A percentile compares a stretch with the other conserved stretches of the same genome.
Conservation (phyloP, 2,888 invertebrate genomes). For the Pyrrhia umbra region DNA sequence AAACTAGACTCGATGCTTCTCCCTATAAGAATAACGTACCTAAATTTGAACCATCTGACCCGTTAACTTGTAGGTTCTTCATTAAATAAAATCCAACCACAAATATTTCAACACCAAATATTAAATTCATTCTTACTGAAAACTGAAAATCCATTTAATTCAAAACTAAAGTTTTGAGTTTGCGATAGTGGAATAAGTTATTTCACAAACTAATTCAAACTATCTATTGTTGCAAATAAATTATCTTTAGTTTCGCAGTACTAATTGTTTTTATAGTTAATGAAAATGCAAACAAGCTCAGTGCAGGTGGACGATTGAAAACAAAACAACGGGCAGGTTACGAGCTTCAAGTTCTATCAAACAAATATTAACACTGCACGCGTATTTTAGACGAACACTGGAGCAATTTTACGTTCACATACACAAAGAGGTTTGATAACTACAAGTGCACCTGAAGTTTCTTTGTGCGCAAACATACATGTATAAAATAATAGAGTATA, state of each 20-base stretch:
- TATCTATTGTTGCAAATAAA: conserved; percentile 39
- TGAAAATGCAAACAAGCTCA: conserved; percentile 57
- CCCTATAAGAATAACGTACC: too few species aligned
- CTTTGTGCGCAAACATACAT: conserved; percentile 40
- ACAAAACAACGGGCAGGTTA: conserved; percentile 62
- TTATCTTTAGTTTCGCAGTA: conserved; percentile 25
- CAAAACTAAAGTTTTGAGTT: conserved; percentile 22
- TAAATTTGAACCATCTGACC: neutral
- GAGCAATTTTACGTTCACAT: conserved; percentile 61
- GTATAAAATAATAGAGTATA: conserved; percentile 28
- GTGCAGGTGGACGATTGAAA: conserved; percentile 46
- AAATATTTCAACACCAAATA: conserved; percentile 30
- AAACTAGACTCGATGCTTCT: too few species aligned
- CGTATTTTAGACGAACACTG: conserved; percentile 63
- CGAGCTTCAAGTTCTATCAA: conserved; percentile 63
- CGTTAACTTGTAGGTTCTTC: neutral
- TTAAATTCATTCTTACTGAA: conserved; percentile 30
- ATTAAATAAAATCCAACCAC: conserved; percentile 36
- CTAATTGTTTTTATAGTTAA: conserved; percentile 57
- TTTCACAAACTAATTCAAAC: conserved; percentile 43
- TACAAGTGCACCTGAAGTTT: conserved; percentile 46
- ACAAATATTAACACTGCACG: conserved; percentile 66
- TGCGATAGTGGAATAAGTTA: conserved; percentile 31
- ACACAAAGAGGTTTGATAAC: conserved; percentile 55
- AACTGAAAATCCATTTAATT: conserved; percentile 42